Base-by-base conservation (phyloP, 2,113 vertebrate genomes). In the Sigmodon hispidus region DNA sequence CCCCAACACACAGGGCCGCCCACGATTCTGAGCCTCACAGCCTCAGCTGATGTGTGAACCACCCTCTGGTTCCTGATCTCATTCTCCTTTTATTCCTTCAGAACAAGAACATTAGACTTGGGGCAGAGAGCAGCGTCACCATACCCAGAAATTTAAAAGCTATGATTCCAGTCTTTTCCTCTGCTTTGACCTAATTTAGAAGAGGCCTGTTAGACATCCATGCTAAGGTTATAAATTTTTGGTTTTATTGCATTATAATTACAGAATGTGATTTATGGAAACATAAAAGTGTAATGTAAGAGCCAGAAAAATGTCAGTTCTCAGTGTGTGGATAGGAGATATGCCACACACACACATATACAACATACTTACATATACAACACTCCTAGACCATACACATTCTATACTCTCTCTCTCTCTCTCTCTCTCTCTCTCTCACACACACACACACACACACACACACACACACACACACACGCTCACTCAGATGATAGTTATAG, bases 111-210 rank as follows among this genome's bases (percentile, higher is more conserved):
- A 50, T 81, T 52, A 52, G 15, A 63, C 85, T 31, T 1, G 55
- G 48, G 93, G 76, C 59, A 48, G 50, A 89, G 83, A 19, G 43
- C 13, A 16, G 45, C 61, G 17, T 48, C 84, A 79, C 84, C 91
- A 83, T 69, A 93, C 91, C 73, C 67, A 55, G 45, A 57, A 89
- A 89, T 31, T 19, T 3, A 40, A 48, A 29, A 45, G 24, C 61
- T 89, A 40, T 40, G 31, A 86, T 84, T 92, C 91, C 93, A 61
- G 69, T 73, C 80, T 93, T 84, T 76, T 87, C 91, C 94, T 96
- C 84, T 73, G 77, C 85, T 67, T 77, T 91, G 93, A 34, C 96
- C 92, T 95, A 43, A 94, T 91, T 94, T 91, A 89, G 94, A 89
- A 91, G 48, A 91, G 79, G 43, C 48, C 50, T 89, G 67, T 93